A percentile compares a stretch with the other conserved stretches of the same genome.
Evolutionary conservation across 2,888 invertebrate genomes (phyloP).

Genomic region (Teleogryllus oceanicus): DNA sequence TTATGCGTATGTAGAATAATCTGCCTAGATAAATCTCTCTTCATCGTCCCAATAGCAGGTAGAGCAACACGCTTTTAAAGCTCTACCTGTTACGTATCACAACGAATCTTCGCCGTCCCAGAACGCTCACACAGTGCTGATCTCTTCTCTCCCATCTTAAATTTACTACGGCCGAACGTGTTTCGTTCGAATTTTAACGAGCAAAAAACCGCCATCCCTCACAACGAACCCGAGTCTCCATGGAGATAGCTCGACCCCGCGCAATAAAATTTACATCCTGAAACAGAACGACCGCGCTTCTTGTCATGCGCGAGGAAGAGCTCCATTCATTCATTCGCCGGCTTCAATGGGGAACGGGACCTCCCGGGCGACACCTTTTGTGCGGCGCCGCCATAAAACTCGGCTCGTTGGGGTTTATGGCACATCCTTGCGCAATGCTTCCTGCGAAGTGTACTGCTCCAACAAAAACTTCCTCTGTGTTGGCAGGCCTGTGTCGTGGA

Average conservation of each 20-base stretch:
- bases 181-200: conserved; percentile 18
- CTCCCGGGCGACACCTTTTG: background rate
- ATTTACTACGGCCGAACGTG: background rate
- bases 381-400: background rate
- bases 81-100: too few species aligned
- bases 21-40: too few species aligned
- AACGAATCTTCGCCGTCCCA: too few species aligned
- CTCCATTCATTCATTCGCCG: background rate
- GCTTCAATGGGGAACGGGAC: background rate
- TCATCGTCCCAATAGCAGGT: too few species aligned
- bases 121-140: background rate
- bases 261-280: conserved; percentile 4
- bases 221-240: background rate
- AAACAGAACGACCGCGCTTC: background rate
- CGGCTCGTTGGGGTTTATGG: background rate
- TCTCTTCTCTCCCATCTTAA: background rate
- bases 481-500: too few species aligned
- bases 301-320: background rate
- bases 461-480: too few species aligned
- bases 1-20: too few species aligned
- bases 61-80: too few species aligned
- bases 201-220: background rate
- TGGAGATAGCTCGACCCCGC: background rate
- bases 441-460: background rate
- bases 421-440: background rate